phyloP scores from a whole-genome alignment of 2,888 invertebrate species.

The Dione vanillae region DNA sequence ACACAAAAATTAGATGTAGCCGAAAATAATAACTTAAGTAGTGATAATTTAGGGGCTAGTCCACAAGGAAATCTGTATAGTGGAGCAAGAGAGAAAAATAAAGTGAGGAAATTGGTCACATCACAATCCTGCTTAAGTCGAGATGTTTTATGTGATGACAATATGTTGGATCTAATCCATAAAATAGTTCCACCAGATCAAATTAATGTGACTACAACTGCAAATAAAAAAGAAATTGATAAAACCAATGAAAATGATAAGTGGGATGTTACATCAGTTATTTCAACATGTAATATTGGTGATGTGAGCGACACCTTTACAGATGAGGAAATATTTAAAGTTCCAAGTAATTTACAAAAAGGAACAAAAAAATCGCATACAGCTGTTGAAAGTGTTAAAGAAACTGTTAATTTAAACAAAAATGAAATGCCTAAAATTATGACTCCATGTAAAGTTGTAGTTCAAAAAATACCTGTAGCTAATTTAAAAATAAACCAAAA shows the following conservation, averaged over 20 bases:
- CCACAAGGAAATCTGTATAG: constrained; percentile 59
- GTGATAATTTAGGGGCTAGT: constrained; percentile 57
- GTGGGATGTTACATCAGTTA: constrained; percentile 67
- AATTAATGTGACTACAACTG: constrained; percentile 63
- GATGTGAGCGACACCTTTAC: constrained; percentile 72
- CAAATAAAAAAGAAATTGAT: constrained; percentile 54
- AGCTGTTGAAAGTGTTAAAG: constrained; percentile 4
- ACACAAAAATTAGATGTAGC: constrained; percentile 72
- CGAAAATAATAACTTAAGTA: constrained; percentile 61
- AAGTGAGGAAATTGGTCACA: constrained; percentile 67
- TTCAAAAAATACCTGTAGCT: constrained; percentile 42
- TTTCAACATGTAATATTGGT: constrained; percentile 61
- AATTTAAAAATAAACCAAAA: constrained; percentile 3
- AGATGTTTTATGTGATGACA: constrained; percentile 63
- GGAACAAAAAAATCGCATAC: neutral
- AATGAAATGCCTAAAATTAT: constrained; percentile 18
- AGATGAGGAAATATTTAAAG: constrained; percentile 72
- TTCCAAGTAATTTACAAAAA: constrained; percentile 14
- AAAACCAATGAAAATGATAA: constrained; percentile 57
- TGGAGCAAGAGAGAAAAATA: constrained; percentile 66
- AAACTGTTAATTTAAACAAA: constrained; percentile 13
- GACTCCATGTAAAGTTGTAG: constrained; percentile 43
- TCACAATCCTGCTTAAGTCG: constrained; percentile 69
- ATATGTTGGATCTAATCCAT: constrained; percentile 71
- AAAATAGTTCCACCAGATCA: constrained; percentile 72